Evolutionary conservation across 2,113 vertebrate species (phyloP).

Genomic region (Notothenia coriiceps): DNA sequence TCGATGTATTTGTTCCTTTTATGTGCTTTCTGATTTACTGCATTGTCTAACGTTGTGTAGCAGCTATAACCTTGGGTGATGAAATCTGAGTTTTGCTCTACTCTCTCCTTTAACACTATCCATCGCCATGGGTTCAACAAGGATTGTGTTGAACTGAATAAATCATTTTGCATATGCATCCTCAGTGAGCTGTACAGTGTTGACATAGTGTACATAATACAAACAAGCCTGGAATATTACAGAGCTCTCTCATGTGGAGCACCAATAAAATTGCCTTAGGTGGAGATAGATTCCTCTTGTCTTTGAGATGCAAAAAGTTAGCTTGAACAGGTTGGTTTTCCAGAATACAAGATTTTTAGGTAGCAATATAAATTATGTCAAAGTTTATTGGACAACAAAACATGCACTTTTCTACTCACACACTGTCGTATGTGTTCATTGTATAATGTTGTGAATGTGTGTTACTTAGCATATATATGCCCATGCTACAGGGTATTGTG

Average conservation of each 20-base stretch:
- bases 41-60: constrained; percentile 27
- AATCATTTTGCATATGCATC: constrained; percentile 60
- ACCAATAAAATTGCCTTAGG: constrained; percentile 37
- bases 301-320: constrained; percentile 20
- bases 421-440: background rate
- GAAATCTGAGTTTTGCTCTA: constrained; percentile 40
- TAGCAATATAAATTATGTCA: constrained; percentile 6
- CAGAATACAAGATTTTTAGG: constrained; percentile 21
- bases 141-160: constrained; percentile 52
- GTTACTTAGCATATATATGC: background rate
- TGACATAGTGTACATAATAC: constrained; percentile 47
- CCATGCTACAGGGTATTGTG: background rate
- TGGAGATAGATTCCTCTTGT: constrained; percentile 27
- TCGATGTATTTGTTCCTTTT: background rate
- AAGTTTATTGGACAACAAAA: constrained; percentile 12
- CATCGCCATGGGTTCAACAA: constrained; percentile 44
- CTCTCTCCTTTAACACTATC: constrained; percentile 32
- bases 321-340: constrained; percentile 12
- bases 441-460: background rate
- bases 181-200: constrained; percentile 51
- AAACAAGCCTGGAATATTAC: constrained; percentile 44
- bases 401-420: background rate
- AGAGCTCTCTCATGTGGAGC: constrained; percentile 41
- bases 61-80: constrained; percentile 43
- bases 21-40: constrained; percentile 7